Base-by-base conservation (phyloP, 2,797 vertebrate species). In the Triplophysa bombifrons region DNA sequence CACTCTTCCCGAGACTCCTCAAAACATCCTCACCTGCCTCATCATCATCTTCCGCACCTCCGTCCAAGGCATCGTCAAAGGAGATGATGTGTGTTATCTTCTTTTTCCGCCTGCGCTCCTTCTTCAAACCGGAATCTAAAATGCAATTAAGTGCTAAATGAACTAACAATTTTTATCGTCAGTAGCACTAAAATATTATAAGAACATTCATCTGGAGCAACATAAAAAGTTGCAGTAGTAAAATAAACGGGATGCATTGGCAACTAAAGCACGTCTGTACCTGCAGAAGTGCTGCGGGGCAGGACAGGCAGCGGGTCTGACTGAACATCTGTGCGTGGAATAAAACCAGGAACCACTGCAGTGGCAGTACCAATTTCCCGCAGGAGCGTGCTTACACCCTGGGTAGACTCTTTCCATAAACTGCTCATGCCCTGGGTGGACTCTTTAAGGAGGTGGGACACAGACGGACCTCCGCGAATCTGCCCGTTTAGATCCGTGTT, bases 71-170 rank as follows among this genome's bases (percentile, higher is more conserved):
- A 16, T 98, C 95, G 30, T 98, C 97, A 84, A 99, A 99, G 4
- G 96, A 99, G 85, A 99, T 98, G 5, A 99, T 98, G 90, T 97
- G 97, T 73, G 97, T 96, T 89, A 99, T 92, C 87, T 96, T 97
- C 90, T 98, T 99, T 88, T 95, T 99, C 91, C 95, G 96, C 70
- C 96, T 95, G 10, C 96, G 91, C 83, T 98, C 97, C 74, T 95
- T 98, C 91, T 89, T 96, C 82, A 92, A 90, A 83, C 93, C 96
- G 0, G 94, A 91, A 88, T 99, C 97, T 99, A 85, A 19, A 73
- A 51, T 14, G 20, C n/a, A 74, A 70, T 50, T 38, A 61, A 30
- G 25, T 19, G 27, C 27, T 63, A 9, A 65, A 65, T 38, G 16
- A 65, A 65, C 2, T 22, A 22, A 22, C 22, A 63, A 9, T 17